These are phyloP conservation scores for Neosilurus hyrtlii DNA, from an alignment of 2,797 vertebrate genomes.

Conservation along the genomic window DNA sequence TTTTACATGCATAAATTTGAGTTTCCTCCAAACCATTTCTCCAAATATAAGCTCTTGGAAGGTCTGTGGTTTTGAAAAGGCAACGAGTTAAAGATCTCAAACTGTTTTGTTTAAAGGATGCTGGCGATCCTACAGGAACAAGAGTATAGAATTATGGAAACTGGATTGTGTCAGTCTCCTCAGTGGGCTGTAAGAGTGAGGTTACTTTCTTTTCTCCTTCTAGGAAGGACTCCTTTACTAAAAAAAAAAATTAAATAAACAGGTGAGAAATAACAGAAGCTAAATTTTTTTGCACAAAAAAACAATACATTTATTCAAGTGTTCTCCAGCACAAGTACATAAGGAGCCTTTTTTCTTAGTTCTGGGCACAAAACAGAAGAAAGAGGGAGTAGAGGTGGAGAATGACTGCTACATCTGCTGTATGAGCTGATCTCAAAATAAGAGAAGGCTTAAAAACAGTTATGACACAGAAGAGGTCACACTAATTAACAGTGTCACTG, in stretches of 20 bases:
- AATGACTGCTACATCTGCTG: slow-evolving; percentile 95
- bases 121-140: background rate
- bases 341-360: slow-evolving; percentile 85
- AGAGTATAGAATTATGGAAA: slow-evolving; percentile 20
- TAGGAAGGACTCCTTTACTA: background rate
- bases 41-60: background rate
- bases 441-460: slow-evolving; percentile 84
- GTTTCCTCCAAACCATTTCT: slow-evolving; percentile 23
- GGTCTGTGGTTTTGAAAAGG: slow-evolving; percentile 17
- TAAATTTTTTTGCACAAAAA: slow-evolving; percentile 87
- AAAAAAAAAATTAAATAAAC: background rate
- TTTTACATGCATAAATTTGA: background rate
- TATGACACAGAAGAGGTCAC: slow-evolving; percentile 89
- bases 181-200: background rate
- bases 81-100: background rate
- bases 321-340: slow-evolving; percentile 99
- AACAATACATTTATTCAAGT: slow-evolving; percentile 99
- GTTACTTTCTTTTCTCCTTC: background rate
- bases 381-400: slow-evolving; percentile 72
- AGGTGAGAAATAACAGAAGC: slow-evolving; percentile 49
- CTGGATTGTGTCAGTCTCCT: slow-evolving; percentile 2
- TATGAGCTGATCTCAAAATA: slow-evolving; percentile 82
- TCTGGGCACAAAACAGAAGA: slow-evolving; percentile 88
- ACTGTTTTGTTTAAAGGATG: slow-evolving; percentile 11
- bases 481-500: slow-evolving; percentile 82